A percentile compares a stretch with the other conserved stretches of the same genome.
Conservation (phyloP, 53 echinoderm and acorn worm genomes). For the Echinometra lucunter region DNA sequence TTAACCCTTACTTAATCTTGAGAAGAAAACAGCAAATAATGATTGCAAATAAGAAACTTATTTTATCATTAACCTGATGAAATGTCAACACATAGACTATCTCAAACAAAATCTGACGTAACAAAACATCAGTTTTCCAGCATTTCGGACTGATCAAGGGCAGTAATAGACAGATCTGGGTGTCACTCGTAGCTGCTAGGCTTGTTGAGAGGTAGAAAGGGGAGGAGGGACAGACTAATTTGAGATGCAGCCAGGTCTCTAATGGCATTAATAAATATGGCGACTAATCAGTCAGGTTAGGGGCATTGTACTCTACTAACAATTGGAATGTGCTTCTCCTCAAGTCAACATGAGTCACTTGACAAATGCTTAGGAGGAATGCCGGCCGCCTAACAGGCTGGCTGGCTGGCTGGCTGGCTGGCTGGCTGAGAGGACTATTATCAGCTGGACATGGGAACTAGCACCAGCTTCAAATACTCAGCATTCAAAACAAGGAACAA, state of each 20-base stretch:
- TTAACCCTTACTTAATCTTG: not conserved
- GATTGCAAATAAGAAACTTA: not conserved
- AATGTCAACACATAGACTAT: not conserved
- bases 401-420: not conserved
- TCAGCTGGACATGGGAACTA: not conserved
- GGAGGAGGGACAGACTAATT: conserved; percentile 37
- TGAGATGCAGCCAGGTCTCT: conserved; percentile 58
- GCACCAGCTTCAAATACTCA: not conserved
- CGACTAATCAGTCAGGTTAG: conserved; percentile 59
- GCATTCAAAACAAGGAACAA: not conserved
- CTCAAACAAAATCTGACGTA: not conserved
- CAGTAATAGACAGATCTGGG: not conserved
- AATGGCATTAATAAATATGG: conserved; percentile 62
- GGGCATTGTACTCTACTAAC: conserved; percentile 67
- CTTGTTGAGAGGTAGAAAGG: not conserved
- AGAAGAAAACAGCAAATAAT: not conserved
- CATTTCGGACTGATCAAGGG: not conserved
- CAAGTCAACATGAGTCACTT: conserved; percentile 45
- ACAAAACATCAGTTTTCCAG: not conserved
- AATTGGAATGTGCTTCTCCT: conserved; percentile 56
- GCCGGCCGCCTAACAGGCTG: not conserved
- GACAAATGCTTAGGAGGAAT: conserved; percentile 18
- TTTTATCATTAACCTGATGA: not conserved
- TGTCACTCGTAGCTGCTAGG: not conserved
- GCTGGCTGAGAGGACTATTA: not conserved